These are phyloP conservation scores for Dione juno DNA, from an alignment of 2,888 invertebrate species.

Conservation along the genomic window DNA sequence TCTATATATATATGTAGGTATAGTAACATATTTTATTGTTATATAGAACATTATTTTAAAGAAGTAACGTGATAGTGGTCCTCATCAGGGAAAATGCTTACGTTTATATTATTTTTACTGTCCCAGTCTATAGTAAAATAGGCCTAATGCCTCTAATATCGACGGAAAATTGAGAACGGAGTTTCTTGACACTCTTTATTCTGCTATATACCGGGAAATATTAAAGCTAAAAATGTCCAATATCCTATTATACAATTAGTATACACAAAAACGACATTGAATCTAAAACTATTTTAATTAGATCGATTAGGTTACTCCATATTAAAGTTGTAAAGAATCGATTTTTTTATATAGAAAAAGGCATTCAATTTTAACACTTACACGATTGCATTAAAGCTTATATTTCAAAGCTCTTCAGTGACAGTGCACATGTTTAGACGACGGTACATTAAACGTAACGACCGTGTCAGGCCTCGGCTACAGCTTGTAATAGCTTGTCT, in stretches of 20 bases:
- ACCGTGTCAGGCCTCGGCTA: constrained; percentile 18
- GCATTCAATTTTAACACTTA: constrained; percentile 2
- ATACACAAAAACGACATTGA: not conserved
- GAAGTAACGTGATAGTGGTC: too few species aligned
- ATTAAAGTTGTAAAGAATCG: not conserved
- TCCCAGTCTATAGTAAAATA: too few species aligned
- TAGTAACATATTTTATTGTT: too few species aligned
- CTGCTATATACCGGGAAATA: too few species aligned
- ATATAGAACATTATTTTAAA: too few species aligned
- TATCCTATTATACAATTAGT: not conserved
- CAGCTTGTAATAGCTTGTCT: constrained; percentile 19
- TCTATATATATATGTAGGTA: too few species aligned
- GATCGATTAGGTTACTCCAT: not conserved
- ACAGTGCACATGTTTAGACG: not conserved
- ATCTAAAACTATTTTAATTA: not conserved
- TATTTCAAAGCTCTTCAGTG: not conserved
- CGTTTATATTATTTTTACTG: too few species aligned
- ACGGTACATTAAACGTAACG: constrained; percentile 25
- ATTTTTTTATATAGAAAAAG: not conserved
- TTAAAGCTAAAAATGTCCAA: not conserved
- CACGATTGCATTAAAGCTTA: not conserved
- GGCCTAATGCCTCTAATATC: too few species aligned
- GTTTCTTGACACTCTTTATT: too few species aligned
- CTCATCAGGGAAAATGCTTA: too few species aligned
- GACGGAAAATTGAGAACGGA: too few species aligned